These are phyloP conservation scores for Thryonomys swinderianus DNA, from an alignment of 2,113 vertebrate genomes.

Conservation along the genomic window DNA sequence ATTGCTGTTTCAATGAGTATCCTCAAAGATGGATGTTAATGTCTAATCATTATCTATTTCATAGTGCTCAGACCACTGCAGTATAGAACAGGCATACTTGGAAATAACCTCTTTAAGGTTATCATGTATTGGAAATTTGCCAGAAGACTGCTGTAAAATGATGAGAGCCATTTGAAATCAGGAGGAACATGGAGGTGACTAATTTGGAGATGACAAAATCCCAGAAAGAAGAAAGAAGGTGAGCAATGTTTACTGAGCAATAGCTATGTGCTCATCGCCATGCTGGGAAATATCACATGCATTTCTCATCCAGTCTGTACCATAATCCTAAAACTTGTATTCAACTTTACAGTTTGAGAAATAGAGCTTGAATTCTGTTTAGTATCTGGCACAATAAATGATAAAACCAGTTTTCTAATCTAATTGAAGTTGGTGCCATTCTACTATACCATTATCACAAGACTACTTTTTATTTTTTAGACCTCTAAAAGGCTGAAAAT, in stretches of 20 bases:
- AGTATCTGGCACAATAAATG: not conserved
- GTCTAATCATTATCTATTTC: not conserved
- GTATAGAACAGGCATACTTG: not conserved
- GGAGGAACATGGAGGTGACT: not conserved
- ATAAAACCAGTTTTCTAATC: not conserved
- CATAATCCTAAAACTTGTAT: not conserved
- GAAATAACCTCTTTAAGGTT: not conserved
- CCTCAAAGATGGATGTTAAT: not conserved
- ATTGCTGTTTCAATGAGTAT: not conserved
- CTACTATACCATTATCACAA: not conserved
- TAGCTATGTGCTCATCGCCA: not conserved
- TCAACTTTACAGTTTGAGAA: not conserved
- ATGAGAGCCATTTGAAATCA: not conserved
- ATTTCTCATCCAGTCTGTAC: not conserved
- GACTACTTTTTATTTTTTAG: not conserved
- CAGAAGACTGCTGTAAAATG: not conserved
- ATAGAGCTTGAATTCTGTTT: slow-evolving; percentile 1
- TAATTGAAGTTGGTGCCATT: not conserved
- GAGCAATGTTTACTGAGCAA: not conserved
- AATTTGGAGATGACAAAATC: not conserved
- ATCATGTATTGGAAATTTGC: not conserved
- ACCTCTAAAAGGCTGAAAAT: not conserved
- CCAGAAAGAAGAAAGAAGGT: not conserved
- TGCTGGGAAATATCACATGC: not conserved
- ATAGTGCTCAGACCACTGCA: not conserved